Evolutionary conservation across 2,113 vertebrate species (phyloP).

Genomic region (Guaruba guarouba): DNA sequence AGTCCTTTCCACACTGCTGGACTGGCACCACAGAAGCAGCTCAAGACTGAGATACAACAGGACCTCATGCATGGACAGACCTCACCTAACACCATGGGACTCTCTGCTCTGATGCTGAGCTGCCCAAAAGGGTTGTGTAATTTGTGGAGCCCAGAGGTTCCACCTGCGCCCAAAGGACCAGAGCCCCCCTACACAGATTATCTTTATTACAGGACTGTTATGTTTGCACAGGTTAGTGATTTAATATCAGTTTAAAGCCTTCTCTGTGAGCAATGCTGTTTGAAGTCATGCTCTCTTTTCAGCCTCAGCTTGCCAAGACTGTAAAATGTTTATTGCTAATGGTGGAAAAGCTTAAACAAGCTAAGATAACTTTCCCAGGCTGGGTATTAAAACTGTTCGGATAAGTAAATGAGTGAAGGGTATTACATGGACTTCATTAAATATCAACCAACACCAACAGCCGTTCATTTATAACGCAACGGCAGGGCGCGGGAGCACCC

Average conservation of each 20-base stretch:
- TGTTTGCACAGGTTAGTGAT: constrained; percentile 48
- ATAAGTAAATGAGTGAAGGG: constrained; percentile 55
- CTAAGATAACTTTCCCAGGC: constrained; percentile 68
- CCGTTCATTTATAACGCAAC: constrained; percentile 60
- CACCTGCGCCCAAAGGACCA: not conserved
- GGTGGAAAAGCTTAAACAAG: constrained; percentile 52
- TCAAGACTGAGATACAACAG: not conserved
- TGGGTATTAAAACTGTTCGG: constrained; percentile 19
- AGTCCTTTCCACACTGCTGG: not conserved
- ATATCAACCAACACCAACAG: constrained; percentile 67
- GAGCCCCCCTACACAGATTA: constrained; percentile 35
- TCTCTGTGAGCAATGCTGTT: constrained; percentile 46
- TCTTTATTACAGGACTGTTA: constrained; percentile 70
- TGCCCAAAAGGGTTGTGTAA: not conserved
- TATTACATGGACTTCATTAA: constrained; percentile 57
- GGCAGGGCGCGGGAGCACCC: not conserved
- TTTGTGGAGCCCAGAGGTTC: not conserved
- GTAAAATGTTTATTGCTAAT: constrained; percentile 72
- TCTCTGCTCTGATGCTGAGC: not conserved
- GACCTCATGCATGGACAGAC: fast-evolving
- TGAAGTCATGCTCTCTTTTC: constrained; percentile 55
- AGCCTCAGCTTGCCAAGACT: constrained; percentile 43
- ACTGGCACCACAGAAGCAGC: not conserved
- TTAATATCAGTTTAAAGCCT: constrained; percentile 61
- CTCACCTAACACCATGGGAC: not conserved